Evolutionary conservation across 1,140 invertebrate species (phyloP).

Genomic region (Pollicipes pollicipes): DNA sequence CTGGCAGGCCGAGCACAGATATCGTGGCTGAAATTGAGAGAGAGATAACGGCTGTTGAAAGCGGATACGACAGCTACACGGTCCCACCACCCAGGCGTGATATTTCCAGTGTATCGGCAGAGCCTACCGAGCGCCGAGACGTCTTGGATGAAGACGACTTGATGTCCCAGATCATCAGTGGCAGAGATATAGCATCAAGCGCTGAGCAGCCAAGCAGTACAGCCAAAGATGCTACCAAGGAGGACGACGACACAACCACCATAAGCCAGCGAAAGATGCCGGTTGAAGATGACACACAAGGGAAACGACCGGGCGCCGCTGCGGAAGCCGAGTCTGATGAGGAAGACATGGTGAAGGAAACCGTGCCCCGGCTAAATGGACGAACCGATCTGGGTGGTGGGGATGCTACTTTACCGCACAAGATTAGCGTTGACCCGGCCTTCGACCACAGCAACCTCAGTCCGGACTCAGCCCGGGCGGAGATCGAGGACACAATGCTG

Average conservation of each 20-base stretch:
- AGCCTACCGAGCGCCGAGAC: constrained; percentile 9
- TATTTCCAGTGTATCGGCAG: constrained; percentile 12
- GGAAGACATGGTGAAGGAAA: constrained; percentile 5
- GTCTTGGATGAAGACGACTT: constrained; percentile 12
- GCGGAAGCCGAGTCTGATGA: constrained; percentile 1
- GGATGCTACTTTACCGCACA: not conserved
- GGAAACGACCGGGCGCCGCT: too few relatives aligned
- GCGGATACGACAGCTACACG: not conserved
- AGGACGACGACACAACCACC: not conserved
- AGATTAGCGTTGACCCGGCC: not conserved
- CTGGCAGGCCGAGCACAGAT: not conserved
- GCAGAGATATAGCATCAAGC: not conserved
- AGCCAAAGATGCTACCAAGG: not conserved
- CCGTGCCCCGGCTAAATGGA: not conserved
- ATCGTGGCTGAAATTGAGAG: not conserved
- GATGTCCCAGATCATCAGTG: not conserved
- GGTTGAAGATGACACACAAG: not conserved
- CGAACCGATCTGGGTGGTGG: not conserved
- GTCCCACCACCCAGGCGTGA: constrained; percentile 12
- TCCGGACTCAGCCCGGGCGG: too few relatives aligned
- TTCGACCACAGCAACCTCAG: not conserved
- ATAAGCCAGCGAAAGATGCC: too few relatives aligned
- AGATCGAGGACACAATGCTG: not conserved
- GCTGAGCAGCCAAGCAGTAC: not conserved
- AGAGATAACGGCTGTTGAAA: not conserved